Percentiles rank a stretch among this genome's conserved stretches.
Evolutionary conservation across 1,140 invertebrate species (phyloP).

Genomic region (Cydia pomonella): DNA sequence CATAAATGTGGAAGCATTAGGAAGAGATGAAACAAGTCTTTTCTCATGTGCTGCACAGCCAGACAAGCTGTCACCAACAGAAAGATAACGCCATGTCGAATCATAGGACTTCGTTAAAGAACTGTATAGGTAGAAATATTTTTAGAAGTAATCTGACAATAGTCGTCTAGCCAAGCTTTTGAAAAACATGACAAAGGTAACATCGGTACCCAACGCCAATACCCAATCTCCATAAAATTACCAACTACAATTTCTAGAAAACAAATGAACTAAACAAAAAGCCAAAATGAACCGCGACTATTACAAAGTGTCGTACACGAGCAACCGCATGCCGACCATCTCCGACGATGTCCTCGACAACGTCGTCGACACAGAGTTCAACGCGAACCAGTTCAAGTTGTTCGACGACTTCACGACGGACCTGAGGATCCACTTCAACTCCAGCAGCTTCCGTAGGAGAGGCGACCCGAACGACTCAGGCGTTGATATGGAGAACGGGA

Average conservation of each 20-base stretch:
- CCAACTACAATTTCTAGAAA: constrained; percentile 39
- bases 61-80: too few species aligned
- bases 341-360: constrained; percentile 66
- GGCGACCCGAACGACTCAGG: constrained; percentile 71
- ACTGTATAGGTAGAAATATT: not conserved
- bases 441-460: constrained; percentile 54
- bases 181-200: constrained; percentile 31
- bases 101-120: not conserved
- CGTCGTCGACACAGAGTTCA: constrained; percentile 74
- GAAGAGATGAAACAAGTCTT: too few species aligned
- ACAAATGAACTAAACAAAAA: constrained; percentile 42
- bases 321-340: constrained; percentile 47
- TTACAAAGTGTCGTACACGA: constrained; percentile 68
- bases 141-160: not conserved
- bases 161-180: not conserved
- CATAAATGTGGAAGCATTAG: too few species aligned
- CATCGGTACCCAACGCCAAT: constrained; percentile 45
- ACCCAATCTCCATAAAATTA: constrained; percentile 38
- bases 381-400: constrained; percentile 74
- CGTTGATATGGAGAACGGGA: constrained; percentile 75
- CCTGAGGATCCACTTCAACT: constrained; percentile 66
- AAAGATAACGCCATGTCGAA: too few species aligned
- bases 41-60: too few species aligned
- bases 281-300: constrained; percentile 71
- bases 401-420: constrained; percentile 74